Percentiles rank a stretch among this genome's conserved stretches.
phyloP scores from a whole-genome alignment of 2,797 vertebrate genomes.

The Oreonectes daqikongensis region DNA sequence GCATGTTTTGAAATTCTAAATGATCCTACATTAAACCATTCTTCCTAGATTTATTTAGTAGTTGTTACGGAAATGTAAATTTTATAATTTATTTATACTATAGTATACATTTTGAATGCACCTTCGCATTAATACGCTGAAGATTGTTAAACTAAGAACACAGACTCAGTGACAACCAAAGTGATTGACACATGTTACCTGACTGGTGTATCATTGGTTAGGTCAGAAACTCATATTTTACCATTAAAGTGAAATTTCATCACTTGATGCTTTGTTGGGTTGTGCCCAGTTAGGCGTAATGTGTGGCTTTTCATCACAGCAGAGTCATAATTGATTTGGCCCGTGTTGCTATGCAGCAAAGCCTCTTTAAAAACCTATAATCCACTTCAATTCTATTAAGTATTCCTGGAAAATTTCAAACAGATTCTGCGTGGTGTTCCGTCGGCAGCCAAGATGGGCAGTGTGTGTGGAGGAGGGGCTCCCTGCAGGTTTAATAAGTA shows the following conservation, averaged over 20 bases:
- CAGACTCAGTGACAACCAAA: background rate
- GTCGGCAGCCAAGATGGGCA: background rate
- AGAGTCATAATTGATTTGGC: background rate
- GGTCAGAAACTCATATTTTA: background rate
- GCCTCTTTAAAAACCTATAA: conserved; percentile 1
- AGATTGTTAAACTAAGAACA: background rate
- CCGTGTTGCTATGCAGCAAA: conserved; percentile 9
- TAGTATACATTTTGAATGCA: too few relatives aligned
- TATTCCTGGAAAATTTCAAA: background rate
- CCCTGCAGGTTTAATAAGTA: conserved; percentile 49
- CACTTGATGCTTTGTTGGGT: background rate
- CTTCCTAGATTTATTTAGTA: too few relatives aligned
- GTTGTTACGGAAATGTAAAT: too few relatives aligned
- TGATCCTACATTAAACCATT: too few relatives aligned
- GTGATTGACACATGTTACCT: background rate
- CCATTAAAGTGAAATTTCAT: background rate
- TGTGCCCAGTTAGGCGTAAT: background rate
- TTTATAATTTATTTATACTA: too few relatives aligned
- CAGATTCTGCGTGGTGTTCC: background rate
- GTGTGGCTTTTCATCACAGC: background rate
- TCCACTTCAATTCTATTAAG: background rate
- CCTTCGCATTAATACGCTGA: background rate
- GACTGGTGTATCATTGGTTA: background rate
- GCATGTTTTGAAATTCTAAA: too few relatives aligned
- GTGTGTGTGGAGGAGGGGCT: background rate